A percentile compares a stretch with the other conserved stretches of the same genome.
These are phyloP conservation scores for Campylomormyrus tamandua DNA, from an alignment of 2,113 vertebrate species.

Conservation along the genomic window DNA sequence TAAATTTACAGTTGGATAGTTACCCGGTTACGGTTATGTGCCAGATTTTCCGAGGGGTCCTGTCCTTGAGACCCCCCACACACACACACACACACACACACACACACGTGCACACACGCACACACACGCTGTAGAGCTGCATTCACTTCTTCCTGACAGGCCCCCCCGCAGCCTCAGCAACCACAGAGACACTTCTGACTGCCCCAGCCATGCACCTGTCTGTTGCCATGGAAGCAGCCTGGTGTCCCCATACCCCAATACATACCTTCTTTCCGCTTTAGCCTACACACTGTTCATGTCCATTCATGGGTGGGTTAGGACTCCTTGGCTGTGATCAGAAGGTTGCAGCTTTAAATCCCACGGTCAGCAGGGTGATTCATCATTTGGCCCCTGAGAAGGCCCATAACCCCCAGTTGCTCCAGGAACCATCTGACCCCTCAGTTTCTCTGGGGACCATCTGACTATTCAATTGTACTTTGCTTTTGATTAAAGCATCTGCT, in stretches of 20 bases:
- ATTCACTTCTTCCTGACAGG: background rate
- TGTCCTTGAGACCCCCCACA: background rate
- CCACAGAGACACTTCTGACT: background rate
- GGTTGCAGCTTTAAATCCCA: background rate
- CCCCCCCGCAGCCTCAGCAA: background rate
- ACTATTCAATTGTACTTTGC: background rate
- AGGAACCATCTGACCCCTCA: background rate
- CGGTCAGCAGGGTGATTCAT: background rate
- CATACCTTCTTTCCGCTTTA: background rate
- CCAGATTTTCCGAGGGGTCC: background rate
- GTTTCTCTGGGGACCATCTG: background rate
- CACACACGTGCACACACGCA: background rate
- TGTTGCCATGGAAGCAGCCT: constrained; percentile 70
- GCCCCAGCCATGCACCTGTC: constrained; percentile 58
- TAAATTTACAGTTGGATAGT: background rate
- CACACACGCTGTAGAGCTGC: background rate
- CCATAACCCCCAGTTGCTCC: background rate
- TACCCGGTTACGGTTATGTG: background rate
- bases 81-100: background rate
- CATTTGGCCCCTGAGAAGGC: background rate
- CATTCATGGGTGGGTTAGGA: background rate
- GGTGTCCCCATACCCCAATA: constrained; percentile 22
- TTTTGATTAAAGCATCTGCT: background rate
- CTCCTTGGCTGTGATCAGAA: background rate
- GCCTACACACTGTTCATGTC: background rate